Evolutionary conservation across 1,140 invertebrate genomes (phyloP), one percentile per base, ranked within the genome.

Genomic region (Drosophila bipectinata): DNA sequence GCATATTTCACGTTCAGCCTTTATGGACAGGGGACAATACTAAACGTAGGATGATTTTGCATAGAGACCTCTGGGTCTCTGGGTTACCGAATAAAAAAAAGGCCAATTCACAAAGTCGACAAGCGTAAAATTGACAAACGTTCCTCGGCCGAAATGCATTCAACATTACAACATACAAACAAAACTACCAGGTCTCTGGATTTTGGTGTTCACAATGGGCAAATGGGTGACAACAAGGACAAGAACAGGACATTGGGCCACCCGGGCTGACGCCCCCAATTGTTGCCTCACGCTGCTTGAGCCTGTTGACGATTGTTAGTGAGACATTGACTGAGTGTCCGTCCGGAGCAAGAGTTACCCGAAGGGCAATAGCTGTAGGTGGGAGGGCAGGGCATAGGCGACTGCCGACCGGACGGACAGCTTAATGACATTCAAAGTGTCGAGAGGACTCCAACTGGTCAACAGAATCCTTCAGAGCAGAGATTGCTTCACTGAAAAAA

Each of bases 241-340:
- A 74, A 28, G 58, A 48, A 56, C 53, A 47, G 26, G 45, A 26
- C 26, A 21, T 49, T 41, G 32, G 34, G 3, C 10, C 34, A 37
- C 34, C 34, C 34, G 4, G 10, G 4, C 34, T 4, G 2, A 37
- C 34, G 52, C 61, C 72, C 78, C 60, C 62, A 77, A 82, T 75
- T 64, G 61, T 60, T 60, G 68, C 71, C 72, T 59, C 62, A 87
- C 78, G 82, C 82, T 87, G 74, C 82, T 85, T 75, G 82, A 85
- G 83, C 82, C 82, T 85, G 82, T 87, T 85, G 82, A 85, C 82
- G 85, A 87, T 88, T 87, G 83, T 87, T 87, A 88, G 83, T 82
- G 79, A 87, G 83, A 87, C 84, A 87, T 88, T 87, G 83, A 87
- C 83, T 73, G 72, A 88, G 83, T 88, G 83, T 83, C 73, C 62